phyloP scores from a whole-genome alignment of 2,113 vertebrate species.

The Cyprinus carpio region DNA sequence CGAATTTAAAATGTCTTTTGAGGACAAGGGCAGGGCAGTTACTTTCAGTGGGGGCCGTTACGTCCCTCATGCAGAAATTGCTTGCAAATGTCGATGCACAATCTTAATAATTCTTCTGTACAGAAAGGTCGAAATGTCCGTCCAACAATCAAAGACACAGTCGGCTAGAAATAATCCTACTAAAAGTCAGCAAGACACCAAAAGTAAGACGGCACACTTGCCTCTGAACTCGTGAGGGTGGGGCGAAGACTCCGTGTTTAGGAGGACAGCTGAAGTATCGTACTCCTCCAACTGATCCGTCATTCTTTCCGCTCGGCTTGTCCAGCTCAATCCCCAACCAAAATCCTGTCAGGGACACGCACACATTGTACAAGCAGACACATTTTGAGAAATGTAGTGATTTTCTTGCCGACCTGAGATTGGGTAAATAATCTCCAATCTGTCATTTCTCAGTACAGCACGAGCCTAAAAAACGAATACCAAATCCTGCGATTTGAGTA shows the following conservation, averaged over 20 bases:
- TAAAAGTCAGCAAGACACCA: slow-evolving; percentile 10
- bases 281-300: slow-evolving; percentile 89
- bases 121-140: slow-evolving; percentile 19
- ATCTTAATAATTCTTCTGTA: slow-evolving; percentile 21
- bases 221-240: slow-evolving; percentile 92
- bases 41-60: not conserved
- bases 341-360: slow-evolving; percentile 74
- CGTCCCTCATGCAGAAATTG: slow-evolving; percentile 14
- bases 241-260: slow-evolving; percentile 93
- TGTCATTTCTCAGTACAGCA: not conserved
- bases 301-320: slow-evolving; percentile 93
- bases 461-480: not conserved
- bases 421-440: slow-evolving; percentile 23
- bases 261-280: slow-evolving; percentile 91
- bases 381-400: not conserved
- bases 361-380: not conserved
- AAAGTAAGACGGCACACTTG: slow-evolving; percentile 65
- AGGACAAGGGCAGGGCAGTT: slow-evolving; percentile 1
- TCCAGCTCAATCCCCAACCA: slow-evolving; percentile 96
- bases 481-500: slow-evolving; percentile 22
- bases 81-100: slow-evolving; percentile 37
- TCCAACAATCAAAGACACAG: slow-evolving; percentile 24
- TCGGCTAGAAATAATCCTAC: slow-evolving; percentile 1
- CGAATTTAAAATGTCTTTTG: not conserved
- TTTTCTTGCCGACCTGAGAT: not conserved